A percentile compares a stretch with the other conserved stretches of the same genome.
Evolutionary conservation across 2,113 vertebrate species (phyloP).

Genomic region (Brienomyrus longianalis): DNA sequence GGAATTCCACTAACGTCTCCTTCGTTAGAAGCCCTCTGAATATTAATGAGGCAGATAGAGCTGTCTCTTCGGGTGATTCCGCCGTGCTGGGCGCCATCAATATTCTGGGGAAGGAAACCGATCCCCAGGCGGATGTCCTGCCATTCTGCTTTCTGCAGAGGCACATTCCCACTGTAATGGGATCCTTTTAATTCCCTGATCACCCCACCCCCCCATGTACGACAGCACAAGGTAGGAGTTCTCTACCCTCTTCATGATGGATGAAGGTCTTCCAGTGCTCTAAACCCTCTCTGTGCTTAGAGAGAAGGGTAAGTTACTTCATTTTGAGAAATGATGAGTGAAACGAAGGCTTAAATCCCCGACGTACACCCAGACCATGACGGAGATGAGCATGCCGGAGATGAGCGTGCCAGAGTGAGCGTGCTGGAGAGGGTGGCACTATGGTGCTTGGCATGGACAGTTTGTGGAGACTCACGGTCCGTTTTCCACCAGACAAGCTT

Average conservation of each 20-base stretch:
- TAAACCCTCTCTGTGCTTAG: neutral
- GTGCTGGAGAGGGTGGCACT: neutral
- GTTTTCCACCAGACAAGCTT: conserved; percentile 53
- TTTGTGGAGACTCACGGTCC: conserved; percentile 40
- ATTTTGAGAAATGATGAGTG: neutral
- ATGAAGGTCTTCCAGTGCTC: neutral
- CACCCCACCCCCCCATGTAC: neutral
- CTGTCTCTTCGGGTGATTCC: conserved; percentile 2
- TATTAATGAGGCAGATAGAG: conserved; percentile 19
- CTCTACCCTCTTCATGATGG: neutral
- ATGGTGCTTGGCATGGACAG: neutral
- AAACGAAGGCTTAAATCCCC: neutral
- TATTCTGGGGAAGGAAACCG: neutral
- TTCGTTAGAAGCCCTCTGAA: neutral
- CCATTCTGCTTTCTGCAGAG: neutral
- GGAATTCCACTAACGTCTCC: neutral
- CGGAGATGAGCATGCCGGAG: neutral
- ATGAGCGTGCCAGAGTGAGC: neutral
- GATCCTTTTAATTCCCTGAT: neutral
- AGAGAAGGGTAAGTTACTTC: neutral
- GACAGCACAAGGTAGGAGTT: neutral
- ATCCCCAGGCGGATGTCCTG: neutral
- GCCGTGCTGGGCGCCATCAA: neutral
- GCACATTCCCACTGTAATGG: neutral
- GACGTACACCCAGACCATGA: neutral